Conservation (phyloP, 2,797 vertebrate genomes). For the Smutsia gigantea region DNA sequence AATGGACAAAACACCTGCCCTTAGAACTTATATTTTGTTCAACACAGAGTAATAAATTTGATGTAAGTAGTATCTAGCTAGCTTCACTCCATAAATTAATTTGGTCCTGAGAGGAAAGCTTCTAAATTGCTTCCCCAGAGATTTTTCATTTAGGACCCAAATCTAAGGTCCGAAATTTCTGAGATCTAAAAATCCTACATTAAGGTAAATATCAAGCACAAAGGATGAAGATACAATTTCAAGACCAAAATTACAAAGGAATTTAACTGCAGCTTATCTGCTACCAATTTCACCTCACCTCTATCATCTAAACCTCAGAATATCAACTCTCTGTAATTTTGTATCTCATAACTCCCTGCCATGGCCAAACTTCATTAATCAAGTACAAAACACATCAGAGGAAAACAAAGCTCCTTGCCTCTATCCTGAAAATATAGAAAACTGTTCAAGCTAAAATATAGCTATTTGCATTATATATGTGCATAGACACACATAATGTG, state of each 20-base stretch:
- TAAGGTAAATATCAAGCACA: slow-evolving; percentile 38
- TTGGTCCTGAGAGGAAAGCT: background rate
- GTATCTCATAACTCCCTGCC: background rate
- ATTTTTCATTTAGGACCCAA: background rate
- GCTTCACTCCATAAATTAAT: background rate
- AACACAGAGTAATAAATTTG: background rate
- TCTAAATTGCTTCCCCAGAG: background rate
- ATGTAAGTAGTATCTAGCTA: background rate
- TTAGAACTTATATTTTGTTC: background rate
- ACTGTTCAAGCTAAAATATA: background rate
- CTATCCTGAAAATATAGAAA: background rate
- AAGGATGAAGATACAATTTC: background rate
- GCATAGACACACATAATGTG: background rate
- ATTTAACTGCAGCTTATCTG: slow-evolving; percentile 9
- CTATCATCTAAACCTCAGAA: background rate
- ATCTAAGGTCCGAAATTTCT: slow-evolving; percentile 40
- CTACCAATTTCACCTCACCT: background rate
- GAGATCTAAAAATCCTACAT: background rate
- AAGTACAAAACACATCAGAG: background rate
- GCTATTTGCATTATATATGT: background rate
- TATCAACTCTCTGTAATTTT: background rate
- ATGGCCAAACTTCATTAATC: background rate
- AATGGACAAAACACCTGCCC: background rate
- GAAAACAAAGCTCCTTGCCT: background rate
- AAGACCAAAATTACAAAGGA: background rate